Base-by-base conservation (phyloP, 2,797 vertebrate species). In the Scolopax rusticola region DNA sequence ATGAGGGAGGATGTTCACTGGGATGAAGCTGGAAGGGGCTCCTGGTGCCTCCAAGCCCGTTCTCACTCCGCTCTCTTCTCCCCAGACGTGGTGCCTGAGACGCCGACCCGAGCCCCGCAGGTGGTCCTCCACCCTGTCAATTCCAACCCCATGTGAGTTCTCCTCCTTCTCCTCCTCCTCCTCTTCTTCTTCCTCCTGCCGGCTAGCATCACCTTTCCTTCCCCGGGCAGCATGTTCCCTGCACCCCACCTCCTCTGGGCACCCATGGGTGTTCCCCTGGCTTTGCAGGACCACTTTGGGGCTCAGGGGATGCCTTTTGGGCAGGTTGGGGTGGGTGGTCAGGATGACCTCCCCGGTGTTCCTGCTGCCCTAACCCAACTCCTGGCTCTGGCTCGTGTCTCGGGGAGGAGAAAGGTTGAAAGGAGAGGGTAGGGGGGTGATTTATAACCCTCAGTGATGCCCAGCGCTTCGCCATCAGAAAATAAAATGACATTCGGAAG, bases 101-200 rank as follows among this genome's bases (percentile, higher is more conserved):
- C 98, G 11, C 99, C 99, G 2, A 98, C 98, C 95, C 98, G 99
- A 98, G 99, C 99, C 1, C 99, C 99, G 1, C 99, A 99, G 98
- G 99, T 99, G 88, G 97, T 99, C 95, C 98, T 99, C 93, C 99
- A 99, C 96, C 99, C 99, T 0, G 99, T 99, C 97, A 98, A 98
- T 95, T 99, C 99, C 47, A 99, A 99, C 93, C 98, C 99, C 64
- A 98, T 99, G 99, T 99, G 98, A 99, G 99, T 98, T 11, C 28
- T 13, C 57, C 21, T 15, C 5, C 18, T 50, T n/a, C 67, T 98
- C 11, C 23, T 13, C 61, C 19, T 18, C 6, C 16, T 54, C 36
- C 71, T 67, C 60, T 43, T 43, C 41, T 43, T 43, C 41, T 43
- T 18, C 6, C 18, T 54, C 36, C 76, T 67, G 54, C 23, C 1